These are phyloP conservation scores for Zygothrica quintamaculata DNA, from an alignment of 2,888 invertebrate genomes.

Conservation along the genomic window DNA sequence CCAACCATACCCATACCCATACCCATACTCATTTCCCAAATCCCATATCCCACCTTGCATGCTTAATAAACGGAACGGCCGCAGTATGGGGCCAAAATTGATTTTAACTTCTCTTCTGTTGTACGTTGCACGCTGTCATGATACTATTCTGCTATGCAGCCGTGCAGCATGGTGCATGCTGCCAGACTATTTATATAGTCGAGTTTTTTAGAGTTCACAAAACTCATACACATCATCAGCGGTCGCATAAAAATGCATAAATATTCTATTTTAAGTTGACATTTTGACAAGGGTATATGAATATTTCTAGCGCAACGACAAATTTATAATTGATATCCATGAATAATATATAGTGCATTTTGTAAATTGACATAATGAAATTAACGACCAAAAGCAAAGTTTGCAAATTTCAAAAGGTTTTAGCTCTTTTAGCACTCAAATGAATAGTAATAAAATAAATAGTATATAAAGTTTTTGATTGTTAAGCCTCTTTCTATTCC, in stretches of 20 bases:
- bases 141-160: neutral
- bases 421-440: no score
- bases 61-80: constrained; percentile 26
- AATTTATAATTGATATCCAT: constrained; percentile 55
- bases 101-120: constrained; percentile 45
- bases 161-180: constrained; percentile 12
- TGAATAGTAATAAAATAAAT: no score
- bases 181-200: constrained; percentile 38
- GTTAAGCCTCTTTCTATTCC: no score
- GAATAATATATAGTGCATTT: constrained; percentile 38
- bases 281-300: constrained; percentile 72
- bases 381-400: constrained; percentile 29
- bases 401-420: constrained; percentile 26
- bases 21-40: neutral
- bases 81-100: constrained; percentile 76
- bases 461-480: no score
- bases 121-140: constrained; percentile 12
- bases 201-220: constrained; percentile 51
- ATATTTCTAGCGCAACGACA: constrained; percentile 47
- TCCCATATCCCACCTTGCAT: constrained; percentile 17
- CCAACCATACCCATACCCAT: neutral
- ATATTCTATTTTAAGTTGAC: constrained; percentile 73
- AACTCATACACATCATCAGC: constrained; percentile 36
- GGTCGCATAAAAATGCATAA: constrained; percentile 63
- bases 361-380: constrained; percentile 41